phyloP scores from a whole-genome alignment of 2,113 vertebrate species.

The Euleptes europaea region DNA sequence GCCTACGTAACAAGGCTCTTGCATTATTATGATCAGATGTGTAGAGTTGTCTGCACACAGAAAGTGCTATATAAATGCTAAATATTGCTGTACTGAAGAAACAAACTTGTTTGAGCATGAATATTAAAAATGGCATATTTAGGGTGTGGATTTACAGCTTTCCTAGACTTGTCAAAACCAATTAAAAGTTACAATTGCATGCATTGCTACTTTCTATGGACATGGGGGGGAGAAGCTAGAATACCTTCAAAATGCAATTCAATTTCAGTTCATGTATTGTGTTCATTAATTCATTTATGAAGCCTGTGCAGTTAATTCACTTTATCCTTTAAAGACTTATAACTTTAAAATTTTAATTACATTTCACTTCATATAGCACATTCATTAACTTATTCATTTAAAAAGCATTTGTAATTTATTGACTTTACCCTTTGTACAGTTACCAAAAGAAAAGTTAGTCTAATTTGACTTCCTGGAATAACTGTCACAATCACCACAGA shows the following conservation, averaged over 20 bases:
- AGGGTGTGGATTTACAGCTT: conserved; percentile 3
- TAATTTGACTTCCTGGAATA: conserved; percentile 25
- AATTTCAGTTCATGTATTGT: conserved; percentile 30
- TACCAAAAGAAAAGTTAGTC: conserved; percentile 32
- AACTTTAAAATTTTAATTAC: conserved; percentile 57
- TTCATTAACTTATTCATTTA: conserved; percentile 53
- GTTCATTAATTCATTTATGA: conserved; percentile 53
- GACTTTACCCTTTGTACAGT: conserved; percentile 47
- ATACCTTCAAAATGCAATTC: conserved; percentile 47
- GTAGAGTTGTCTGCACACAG: too few relatives aligned
- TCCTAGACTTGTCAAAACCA: conserved; percentile 26
- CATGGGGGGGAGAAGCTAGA: conserved; percentile 18
- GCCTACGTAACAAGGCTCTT: too few relatives aligned
- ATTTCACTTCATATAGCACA: conserved; percentile 43
- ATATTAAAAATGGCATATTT: conserved; percentile 25
- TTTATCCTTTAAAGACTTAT: conserved; percentile 58
- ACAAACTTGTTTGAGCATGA: not conserved
- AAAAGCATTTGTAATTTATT: conserved; percentile 46
- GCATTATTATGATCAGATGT: too few relatives aligned
- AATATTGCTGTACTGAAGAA: too few relatives aligned
- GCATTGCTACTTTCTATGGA: conserved; percentile 21
- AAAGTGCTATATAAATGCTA: too few relatives aligned
- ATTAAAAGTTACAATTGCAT: conserved; percentile 41
- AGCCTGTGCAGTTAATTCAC: conserved; percentile 57
- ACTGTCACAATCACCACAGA: not conserved